Evolutionary conservation across 2,113 vertebrate genomes (phyloP), one percentile per base, ranked within the genome.

Genomic region (Leucopsar rothschildi): DNA sequence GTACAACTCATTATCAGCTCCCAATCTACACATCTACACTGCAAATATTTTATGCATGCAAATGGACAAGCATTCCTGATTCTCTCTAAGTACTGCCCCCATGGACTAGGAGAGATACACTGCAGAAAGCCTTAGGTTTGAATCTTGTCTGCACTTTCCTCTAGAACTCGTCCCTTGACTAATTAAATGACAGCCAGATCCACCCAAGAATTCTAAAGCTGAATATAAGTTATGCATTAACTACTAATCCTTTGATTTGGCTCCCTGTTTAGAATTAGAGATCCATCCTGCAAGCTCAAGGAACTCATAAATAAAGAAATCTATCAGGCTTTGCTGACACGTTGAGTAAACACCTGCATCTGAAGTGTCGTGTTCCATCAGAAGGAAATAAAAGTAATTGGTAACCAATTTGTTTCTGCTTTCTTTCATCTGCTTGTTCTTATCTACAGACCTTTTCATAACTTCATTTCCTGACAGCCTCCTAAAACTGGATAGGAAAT

Each of bases 351-450:
- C 82, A 97, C 92, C 68, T 33, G 28, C 90, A 63, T 52, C 71
- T 40, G 49, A 69, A 75, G 91, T 95, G 94, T 95, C 97, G 93
- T n/a, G 50, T 95, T 96, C 96, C 87, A 85, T 95, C 86, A 95
- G 59, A 42, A 80, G 16, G 80, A 95, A 96, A 87, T 61, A 88
- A 92, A 94, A 95, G 95, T 95, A 95, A 95, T 55, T 66, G 95
- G 94, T 87, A 95, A 93, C 86, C 84, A 81, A 78, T 82, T 82
- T 90, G 94, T 73, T 86, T 89, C 94, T 80, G 90, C 68, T 92
- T 90, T 87, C 95, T 97, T 94, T 92, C 92, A 70, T 94, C 91
- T 92, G n/a, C 86, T 88, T 78, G 85, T 61, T 95, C 90, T 71
- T 63, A 92, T 64, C 29, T 44, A 73, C 16, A 61, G 88, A 29